A percentile compares a stretch with the other conserved stretches of the same genome.
These are phyloP conservation scores for Ellobius talpinus DNA, from an alignment of 2,113 vertebrate species.

Conservation along the genomic window DNA sequence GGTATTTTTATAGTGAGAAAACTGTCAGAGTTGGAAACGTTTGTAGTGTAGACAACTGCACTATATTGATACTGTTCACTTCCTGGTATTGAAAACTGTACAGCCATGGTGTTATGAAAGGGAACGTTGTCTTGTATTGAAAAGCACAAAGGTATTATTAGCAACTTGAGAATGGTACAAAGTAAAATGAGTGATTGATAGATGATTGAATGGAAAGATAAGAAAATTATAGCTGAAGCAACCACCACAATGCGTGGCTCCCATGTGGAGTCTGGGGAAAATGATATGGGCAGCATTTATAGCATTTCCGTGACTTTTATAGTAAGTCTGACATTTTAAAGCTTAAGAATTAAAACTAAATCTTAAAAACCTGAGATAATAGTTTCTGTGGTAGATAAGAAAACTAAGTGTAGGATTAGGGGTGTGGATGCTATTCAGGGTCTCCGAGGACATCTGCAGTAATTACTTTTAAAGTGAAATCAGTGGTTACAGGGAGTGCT, in stretches of 20 bases:
- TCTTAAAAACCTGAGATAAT: neutral
- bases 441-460: conserved; percentile 60
- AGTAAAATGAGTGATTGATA: neutral
- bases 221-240: neutral
- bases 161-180: neutral
- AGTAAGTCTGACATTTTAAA: neutral
- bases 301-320: neutral
- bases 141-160: neutral
- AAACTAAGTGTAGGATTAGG: conserved; percentile 32
- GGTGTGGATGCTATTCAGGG: neutral
- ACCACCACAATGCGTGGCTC: neutral
- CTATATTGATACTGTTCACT: neutral
- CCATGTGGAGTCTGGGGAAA: neutral
- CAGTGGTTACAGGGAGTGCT: conserved; percentile 58
- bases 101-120: neutral
- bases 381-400: conserved; percentile 50
- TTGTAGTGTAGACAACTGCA: neutral
- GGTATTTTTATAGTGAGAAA: neutral
- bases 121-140: neutral
- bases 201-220: neutral
- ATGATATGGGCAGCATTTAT: neutral
- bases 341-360: neutral
- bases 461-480: conserved; percentile 74
- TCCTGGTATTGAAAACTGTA: neutral
- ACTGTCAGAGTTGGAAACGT: neutral